Evolutionary conservation across 2,888 invertebrate genomes (phyloP).

Genomic region (Diarsia mendica): DNA sequence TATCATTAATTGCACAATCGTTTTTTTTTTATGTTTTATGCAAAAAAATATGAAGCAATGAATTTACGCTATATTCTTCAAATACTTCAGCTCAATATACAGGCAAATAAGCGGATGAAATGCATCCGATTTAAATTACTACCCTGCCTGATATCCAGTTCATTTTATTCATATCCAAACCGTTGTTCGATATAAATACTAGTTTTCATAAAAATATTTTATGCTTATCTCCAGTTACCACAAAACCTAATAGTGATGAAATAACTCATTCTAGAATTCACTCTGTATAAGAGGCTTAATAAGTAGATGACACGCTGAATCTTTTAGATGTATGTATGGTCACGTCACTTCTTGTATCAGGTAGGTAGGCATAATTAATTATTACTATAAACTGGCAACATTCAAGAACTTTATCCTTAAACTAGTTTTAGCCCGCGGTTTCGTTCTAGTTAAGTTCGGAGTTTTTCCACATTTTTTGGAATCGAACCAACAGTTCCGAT

Average conservation of each 20-base stretch:
- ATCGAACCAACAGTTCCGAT: neutral
- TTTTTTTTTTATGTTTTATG: too few relatives aligned
- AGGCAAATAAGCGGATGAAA: neutral
- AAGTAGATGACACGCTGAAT: conserved; percentile 60
- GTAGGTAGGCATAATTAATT: conserved; percentile 15
- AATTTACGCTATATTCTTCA: neutral
- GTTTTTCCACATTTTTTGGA: too few relatives aligned
- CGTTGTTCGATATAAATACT: neutral
- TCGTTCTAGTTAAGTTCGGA: neutral
- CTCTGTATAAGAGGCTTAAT: conserved; percentile 43
- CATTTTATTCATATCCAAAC: neutral
- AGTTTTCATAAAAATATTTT: neutral
- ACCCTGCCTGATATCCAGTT: neutral
- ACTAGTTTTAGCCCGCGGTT: neutral
- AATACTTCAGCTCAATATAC: neutral
- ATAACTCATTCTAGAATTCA: conserved; percentile 1
- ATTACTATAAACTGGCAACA: conserved; percentile 23
- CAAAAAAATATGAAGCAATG: neutral
- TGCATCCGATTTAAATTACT: neutral
- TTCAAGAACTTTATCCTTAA: conserved; percentile 2
- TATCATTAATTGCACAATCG: too few relatives aligned
- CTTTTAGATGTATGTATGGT: conserved; percentile 50
- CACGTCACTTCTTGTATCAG: conserved; percentile 39
- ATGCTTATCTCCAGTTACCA: neutral
- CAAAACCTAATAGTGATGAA: neutral